These are phyloP conservation scores for Connochaetes taurinus DNA, from an alignment of 2,113 vertebrate genomes.

Conservation along the genomic window DNA sequence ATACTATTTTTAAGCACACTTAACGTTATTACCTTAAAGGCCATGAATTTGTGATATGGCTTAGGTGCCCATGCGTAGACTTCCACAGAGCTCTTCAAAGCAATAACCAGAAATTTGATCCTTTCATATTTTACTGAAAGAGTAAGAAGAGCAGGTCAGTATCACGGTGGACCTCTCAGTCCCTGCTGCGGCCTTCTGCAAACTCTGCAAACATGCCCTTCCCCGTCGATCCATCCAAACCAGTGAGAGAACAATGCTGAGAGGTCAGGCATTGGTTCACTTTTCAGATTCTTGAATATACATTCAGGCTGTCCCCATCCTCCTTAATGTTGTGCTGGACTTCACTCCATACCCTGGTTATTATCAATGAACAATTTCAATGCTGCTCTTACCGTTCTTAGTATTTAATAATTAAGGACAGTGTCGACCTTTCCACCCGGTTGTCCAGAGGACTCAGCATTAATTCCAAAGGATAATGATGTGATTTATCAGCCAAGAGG, in stretches of 20 bases:
- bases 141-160: conserved; percentile 48
- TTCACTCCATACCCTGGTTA: not conserved
- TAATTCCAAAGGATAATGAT: not conserved
- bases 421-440: not conserved
- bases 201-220: not conserved
- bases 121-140: conserved; percentile 97
- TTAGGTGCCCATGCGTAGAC: conserved; percentile 99
- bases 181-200: not conserved
- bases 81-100: conserved; percentile 98
- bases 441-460: not conserved
- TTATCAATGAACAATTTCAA: not conserved
- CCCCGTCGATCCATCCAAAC: not conserved
- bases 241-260: not conserved
- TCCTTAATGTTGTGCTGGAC: rapidly evolving
- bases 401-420: not conserved
- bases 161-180: not conserved
- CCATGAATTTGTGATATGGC: conserved; percentile 99
- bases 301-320: not conserved
- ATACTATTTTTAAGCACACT: not conserved
- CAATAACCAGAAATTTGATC: conserved; percentile 99
- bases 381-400: not conserved
- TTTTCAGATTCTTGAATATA: not conserved
- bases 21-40: conserved; percentile 91
- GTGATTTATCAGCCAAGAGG: not conserved
- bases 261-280: not conserved